These are phyloP conservation scores for Fulmarus glacialis DNA, from an alignment of 2,113 vertebrate genomes.

Conservation along the genomic window DNA sequence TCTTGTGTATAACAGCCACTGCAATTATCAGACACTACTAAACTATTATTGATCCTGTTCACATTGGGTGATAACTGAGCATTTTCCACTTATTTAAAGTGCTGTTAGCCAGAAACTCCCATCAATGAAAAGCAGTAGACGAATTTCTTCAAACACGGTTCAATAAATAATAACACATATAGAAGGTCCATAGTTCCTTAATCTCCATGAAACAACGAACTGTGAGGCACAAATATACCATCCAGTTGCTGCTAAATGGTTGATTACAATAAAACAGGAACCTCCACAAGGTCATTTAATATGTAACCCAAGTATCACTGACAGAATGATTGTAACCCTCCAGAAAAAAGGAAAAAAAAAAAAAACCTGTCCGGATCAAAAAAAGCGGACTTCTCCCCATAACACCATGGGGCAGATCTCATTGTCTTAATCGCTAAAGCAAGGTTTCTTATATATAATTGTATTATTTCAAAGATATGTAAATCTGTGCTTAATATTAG, in stretches of 20 bases:
- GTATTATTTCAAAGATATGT: slow-evolving; percentile 57
- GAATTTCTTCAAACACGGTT: slow-evolving; percentile 86
- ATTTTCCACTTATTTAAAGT: slow-evolving; percentile 93
- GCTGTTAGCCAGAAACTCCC: slow-evolving; percentile 87
- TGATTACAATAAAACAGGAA: slow-evolving; percentile 55
- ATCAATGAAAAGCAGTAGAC: slow-evolving; percentile 84
- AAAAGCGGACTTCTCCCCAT: not conserved
- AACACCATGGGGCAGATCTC: not conserved
- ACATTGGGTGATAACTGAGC: slow-evolving; percentile 87
- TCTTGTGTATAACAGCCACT: slow-evolving; percentile 87
- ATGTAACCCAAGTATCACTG: slow-evolving; percentile 37
- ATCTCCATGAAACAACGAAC: slow-evolving; percentile 69
- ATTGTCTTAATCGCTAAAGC: slow-evolving; percentile 38
- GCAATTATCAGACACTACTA: slow-evolving; percentile 93
- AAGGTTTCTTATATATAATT: slow-evolving; percentile 55
- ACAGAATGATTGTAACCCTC: not conserved
- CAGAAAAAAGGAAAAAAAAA: not conserved
- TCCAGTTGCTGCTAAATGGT: slow-evolving; percentile 47
- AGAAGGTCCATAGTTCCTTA: slow-evolving; percentile 64
- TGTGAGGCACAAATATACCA: slow-evolving; percentile 22
- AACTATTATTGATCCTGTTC: slow-evolving; percentile 86
- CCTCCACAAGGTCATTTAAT: slow-evolving; percentile 59
- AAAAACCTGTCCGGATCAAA: not conserved
- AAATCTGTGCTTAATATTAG: slow-evolving; percentile 61
- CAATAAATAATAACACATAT: slow-evolving; percentile 71